Base-by-base conservation (phyloP, 2,888 invertebrate species). In the Sericinus montela region DNA sequence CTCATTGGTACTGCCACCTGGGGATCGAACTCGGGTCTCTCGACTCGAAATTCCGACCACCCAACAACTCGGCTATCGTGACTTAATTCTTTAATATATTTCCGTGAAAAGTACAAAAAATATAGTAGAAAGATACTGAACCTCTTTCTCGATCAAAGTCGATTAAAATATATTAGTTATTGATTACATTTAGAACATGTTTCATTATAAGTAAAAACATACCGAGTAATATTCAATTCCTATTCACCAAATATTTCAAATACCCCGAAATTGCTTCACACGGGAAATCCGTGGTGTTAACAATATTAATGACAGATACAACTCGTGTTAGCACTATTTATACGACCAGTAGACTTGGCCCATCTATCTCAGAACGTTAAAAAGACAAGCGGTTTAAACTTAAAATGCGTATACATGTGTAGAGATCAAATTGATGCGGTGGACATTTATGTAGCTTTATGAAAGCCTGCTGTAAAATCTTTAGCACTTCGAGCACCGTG, bases 241-340 rank as follows among this genome's bases (percentile, higher is more conserved):
- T 37, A 41, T 16, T 41, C 39, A 48, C 15, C 9, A 46, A 49
- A 48, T 44, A 34, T 23, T 34, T 34, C 38, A 39, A 43, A 47
- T 54, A 52, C 45, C 38, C 51, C 41, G 39, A 50, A 60, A 60
- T 60, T 53, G 48, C 69, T 80, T 84, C 84, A 74, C 84, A 84
- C 84, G 84, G 83, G 81, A 82, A 84, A 67, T 62, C 51, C 59
- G 59, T 54, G 50, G 82, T 75, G 84, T 71, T 84, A 83, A 84
- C 72, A 63, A 76, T 67, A 82, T 82, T 82, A 83, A 84, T 74
- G 69, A 65, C 67, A 63, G 62, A 71, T 69, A 71, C 61, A 69
- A 58, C 67, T 63, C 55, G 53, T 63, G 71, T 80, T 80, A 81
- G 72, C 80, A 67, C 69, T 48, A 32, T 46, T 51, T 36, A 16